Conservation (phyloP, 1,140 invertebrate genomes). For the Drosophila cardini region DNA sequence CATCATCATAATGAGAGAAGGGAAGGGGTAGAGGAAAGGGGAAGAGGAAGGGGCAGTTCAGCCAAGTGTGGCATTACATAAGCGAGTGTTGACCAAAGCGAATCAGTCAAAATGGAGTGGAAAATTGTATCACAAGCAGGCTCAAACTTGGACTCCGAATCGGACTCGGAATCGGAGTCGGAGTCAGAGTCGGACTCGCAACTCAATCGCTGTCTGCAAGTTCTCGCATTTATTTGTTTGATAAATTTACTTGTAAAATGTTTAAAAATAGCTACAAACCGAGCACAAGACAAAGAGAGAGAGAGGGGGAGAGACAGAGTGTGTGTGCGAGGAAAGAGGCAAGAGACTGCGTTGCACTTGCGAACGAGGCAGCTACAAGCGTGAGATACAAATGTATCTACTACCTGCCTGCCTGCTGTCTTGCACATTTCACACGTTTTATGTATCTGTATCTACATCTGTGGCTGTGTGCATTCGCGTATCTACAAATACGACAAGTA, state of each 20-base stretch:
- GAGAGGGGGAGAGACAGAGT: background rate
- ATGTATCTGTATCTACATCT: conserved; percentile 12
- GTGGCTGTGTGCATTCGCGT: background rate
- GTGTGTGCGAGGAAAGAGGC: no score
- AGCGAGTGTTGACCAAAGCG: conserved; percentile 61
- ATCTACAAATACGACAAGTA: conserved; percentile 20
- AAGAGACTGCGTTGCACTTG: background rate
- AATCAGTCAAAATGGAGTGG: conserved; percentile 65
- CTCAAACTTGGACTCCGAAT: background rate
- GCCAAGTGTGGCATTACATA: conserved; percentile 54
- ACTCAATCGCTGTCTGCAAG: conserved; percentile 63
- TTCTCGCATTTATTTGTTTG: conserved; percentile 70
- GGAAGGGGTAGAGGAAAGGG: background rate
- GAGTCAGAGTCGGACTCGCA: conserved; percentile 5
- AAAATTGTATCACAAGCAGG: conserved; percentile 41
- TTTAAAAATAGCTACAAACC: conserved; percentile 66
- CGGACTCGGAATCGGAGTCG: background rate
- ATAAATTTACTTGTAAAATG: conserved; percentile 73
- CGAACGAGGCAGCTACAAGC: conserved; percentile 59
- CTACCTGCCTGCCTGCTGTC: conserved; percentile 59
- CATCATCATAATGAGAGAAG: conserved; percentile 52
- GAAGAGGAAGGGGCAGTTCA: background rate
- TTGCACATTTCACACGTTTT: conserved; percentile 73
- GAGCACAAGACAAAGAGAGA: background rate
- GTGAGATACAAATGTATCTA: conserved; percentile 76